These are phyloP conservation scores for Phylloscopus trochilus DNA, from an alignment of 2,113 vertebrate genomes.

Conservation along the genomic window DNA sequence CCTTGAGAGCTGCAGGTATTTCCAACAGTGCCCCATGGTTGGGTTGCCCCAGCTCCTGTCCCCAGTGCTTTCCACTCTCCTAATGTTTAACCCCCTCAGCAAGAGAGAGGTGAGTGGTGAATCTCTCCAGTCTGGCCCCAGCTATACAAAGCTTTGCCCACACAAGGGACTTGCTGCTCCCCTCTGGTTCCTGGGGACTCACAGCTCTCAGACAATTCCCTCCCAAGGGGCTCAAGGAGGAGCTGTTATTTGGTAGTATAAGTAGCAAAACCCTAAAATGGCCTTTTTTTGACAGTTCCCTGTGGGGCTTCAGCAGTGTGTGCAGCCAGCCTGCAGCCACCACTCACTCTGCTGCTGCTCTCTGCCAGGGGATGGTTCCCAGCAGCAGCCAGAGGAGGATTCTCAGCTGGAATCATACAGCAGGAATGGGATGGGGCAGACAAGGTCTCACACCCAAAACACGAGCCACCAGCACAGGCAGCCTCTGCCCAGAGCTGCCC, in stretches of 20 bases:
- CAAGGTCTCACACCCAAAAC: background rate
- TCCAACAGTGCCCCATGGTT: rapidly evolving
- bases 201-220: background rate
- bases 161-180: background rate
- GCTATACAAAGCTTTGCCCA: background rate
- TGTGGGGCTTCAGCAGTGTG: rapidly evolving
- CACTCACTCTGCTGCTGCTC: background rate
- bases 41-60: background rate
- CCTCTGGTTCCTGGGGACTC: background rate
- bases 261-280: background rate
- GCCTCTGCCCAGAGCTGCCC: rapidly evolving
- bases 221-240: background rate
- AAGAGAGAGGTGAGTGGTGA: rapidly evolving
- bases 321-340: background rate
- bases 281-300: background rate
- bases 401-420: background rate
- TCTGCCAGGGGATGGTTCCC: background rate
- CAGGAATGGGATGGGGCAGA: background rate
- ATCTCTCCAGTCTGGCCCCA: rapidly evolving
- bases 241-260: background rate
- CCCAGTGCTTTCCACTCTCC: background rate
- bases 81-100: rapidly evolving
- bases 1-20: background rate
- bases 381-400: background rate
- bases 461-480: rapidly evolving